Evolutionary conservation across 1,140 invertebrate species (phyloP).

Genomic region (Drosophila ercepeae): DNA sequence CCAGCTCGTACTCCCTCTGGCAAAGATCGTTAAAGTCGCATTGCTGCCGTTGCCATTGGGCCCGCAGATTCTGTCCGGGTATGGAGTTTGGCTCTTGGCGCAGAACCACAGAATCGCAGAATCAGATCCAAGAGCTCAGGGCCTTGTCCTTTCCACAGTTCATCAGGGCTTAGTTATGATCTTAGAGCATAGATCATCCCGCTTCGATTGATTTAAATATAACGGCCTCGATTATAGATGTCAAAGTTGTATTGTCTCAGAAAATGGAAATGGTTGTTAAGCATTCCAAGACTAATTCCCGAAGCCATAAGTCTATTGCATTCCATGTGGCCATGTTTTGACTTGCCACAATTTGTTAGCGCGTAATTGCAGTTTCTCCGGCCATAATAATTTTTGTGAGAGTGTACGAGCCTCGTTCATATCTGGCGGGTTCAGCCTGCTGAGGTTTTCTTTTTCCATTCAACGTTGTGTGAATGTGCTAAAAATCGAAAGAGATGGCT

Average conservation of each 20-base stretch:
- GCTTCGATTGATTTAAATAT: too few relatives aligned
- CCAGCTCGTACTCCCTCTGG: slow-evolving; percentile 28
- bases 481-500: slow-evolving; percentile 10
- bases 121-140: slow-evolving; percentile 16
- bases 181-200: background rate
- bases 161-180: slow-evolving; percentile 53
- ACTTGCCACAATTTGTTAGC: slow-evolving; percentile 49
- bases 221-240: too few relatives aligned
- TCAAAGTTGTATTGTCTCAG: too few relatives aligned
- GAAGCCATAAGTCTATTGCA: slow-evolving; percentile 12
- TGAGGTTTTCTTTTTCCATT: slow-evolving; percentile 37
- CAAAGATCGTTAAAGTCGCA: slow-evolving; percentile 70
- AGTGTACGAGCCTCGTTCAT: slow-evolving; percentile 9
- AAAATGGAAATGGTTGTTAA: too few relatives aligned
- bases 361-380: slow-evolving; percentile 28
- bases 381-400: slow-evolving; percentile 34
- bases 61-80: slow-evolving; percentile 19
- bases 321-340: slow-evolving; percentile 26
- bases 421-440: background rate
- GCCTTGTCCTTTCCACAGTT: slow-evolving; percentile 66
- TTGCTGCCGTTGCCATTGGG: slow-evolving; percentile 33
- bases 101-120: slow-evolving; percentile 3
- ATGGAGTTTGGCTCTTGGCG: too few relatives aligned
- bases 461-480: slow-evolving; percentile 64
- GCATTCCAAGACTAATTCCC: background rate